Conservation (phyloP, 2,113 vertebrate genomes). For the Laterallus jamaicensis region DNA sequence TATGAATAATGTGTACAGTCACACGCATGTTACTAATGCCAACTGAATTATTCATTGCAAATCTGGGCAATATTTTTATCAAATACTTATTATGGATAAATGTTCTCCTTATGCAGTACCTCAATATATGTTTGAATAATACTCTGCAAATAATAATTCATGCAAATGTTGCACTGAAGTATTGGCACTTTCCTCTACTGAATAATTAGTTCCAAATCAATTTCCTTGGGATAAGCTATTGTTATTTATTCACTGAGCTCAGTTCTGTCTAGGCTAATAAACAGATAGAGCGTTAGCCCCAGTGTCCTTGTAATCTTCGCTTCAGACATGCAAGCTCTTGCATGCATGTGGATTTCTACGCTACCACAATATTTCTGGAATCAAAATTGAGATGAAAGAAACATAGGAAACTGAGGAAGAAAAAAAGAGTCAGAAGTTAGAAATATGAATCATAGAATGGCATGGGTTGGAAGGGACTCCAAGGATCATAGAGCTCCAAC, state of each 20-base stretch:
- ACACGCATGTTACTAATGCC: not conserved
- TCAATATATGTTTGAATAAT: constrained; percentile 4
- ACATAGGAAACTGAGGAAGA: not conserved
- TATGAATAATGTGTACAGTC: constrained; percentile 6
- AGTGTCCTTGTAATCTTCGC: not conserved
- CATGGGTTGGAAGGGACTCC: too few species aligned
- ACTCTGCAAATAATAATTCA: constrained; percentile 8
- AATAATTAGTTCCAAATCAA: constrained; percentile 42
- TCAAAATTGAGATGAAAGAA: not conserved
- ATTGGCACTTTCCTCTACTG: not conserved
- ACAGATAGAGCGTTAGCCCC: not conserved
- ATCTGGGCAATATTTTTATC: constrained; percentile 18
- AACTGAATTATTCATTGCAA: constrained; percentile 51
- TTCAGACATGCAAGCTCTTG: not conserved
- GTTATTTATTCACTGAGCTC: not conserved
- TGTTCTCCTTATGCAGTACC: constrained; percentile 22
- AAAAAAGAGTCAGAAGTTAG: not conserved
- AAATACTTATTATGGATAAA: constrained; percentile 33
- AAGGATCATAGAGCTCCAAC: too few species aligned
- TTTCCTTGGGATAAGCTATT: not conserved
- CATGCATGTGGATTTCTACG: not conserved
- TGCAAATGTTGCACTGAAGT: not conserved
- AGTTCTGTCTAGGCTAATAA: not conserved
- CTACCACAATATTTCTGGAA: not conserved
- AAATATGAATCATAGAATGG: not conserved